phyloP scores from a whole-genome alignment of 1,140 invertebrate species.

The Epicauta chinensis region DNA sequence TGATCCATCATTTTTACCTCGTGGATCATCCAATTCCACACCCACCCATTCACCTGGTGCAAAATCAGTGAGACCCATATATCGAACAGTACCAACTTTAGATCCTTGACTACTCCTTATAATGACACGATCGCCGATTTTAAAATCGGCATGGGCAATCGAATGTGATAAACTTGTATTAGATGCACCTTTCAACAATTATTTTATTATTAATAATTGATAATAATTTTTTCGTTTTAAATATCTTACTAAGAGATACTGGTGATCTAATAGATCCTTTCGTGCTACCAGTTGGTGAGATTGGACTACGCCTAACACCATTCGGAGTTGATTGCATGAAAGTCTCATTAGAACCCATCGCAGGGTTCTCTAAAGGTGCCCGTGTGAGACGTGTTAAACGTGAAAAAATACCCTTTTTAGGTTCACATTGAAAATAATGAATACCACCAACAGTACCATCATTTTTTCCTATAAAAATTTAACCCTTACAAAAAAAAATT shows the following conservation, averaged over 20 bases:
- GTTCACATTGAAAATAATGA: conserved; percentile 90
- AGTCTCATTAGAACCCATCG: conserved; percentile 32
- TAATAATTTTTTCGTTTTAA: conserved; percentile 1
- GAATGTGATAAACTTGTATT: conserved; percentile 53
- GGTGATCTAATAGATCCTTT: conserved; percentile 43
- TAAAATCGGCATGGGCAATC: conserved; percentile 54
- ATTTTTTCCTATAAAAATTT: conserved; percentile 77
- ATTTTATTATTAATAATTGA: conserved; percentile 3
- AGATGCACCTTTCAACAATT: conserved; percentile 62
- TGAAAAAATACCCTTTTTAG: conserved; percentile 90
- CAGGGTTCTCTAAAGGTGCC: conserved; percentile 53
- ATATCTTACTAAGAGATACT: conserved; percentile 39
- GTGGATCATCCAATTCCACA: conserved; percentile 86
- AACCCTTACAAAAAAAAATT: not conserved
- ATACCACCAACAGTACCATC: conserved; percentile 91
- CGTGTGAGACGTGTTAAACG: conserved; percentile 80
- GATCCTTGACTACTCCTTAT: conserved; percentile 80
- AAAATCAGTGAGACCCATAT: conserved; percentile 81
- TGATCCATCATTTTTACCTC: conserved; percentile 94
- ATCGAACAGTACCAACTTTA: conserved; percentile 81
- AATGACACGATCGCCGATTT: conserved; percentile 85
- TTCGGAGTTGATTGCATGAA: conserved; percentile 22
- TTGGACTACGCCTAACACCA: conserved; percentile 28
- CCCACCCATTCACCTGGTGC: conserved; percentile 91
- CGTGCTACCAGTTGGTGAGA: conserved; percentile 47